Conservation (phyloP, 2,888 invertebrate genomes). For the Lepidochrysops patricia region DNA sequence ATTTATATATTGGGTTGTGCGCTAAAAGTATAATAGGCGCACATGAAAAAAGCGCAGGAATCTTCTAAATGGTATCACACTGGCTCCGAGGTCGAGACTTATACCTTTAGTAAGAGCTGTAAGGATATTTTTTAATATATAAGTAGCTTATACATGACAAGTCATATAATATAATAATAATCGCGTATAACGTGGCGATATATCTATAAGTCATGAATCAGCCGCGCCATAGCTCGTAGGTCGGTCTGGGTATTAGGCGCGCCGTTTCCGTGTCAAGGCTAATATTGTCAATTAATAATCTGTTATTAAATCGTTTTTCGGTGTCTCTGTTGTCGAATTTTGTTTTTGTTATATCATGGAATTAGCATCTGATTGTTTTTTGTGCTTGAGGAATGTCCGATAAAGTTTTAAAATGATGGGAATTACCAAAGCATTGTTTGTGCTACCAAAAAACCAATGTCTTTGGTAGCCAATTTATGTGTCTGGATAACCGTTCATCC, state of each 20-base stretch:
- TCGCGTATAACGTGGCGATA: background rate
- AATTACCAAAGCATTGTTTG: background rate
- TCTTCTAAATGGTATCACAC: no score
- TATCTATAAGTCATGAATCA: background rate
- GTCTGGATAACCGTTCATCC: no score
- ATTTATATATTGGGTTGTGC: no score
- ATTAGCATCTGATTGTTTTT: background rate
- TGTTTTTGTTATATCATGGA: conserved; percentile 5
- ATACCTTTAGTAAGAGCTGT: background rate
- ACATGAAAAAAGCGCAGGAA: no score
- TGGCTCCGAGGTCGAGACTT: no score
- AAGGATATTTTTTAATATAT: no score
- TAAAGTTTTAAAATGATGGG: background rate
- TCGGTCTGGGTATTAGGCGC: conserved; percentile 18
- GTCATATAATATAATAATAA: background rate
- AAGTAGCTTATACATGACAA: no score
- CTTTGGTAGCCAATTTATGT: no score
- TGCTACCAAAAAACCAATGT: no score
- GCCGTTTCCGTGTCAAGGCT: conserved; percentile 24
- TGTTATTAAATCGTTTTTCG: conserved; percentile 10
- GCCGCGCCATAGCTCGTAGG: conserved; percentile 8
- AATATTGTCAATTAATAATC: conserved; percentile 15
- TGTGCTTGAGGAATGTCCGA: background rate
- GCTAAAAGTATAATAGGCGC: no score
- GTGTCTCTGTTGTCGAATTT: conserved; percentile 7